Evolutionary conservation across 2,113 vertebrate species (phyloP), one percentile per base, ranked within the genome.

Genomic region (Rhipidura dahli): DNA sequence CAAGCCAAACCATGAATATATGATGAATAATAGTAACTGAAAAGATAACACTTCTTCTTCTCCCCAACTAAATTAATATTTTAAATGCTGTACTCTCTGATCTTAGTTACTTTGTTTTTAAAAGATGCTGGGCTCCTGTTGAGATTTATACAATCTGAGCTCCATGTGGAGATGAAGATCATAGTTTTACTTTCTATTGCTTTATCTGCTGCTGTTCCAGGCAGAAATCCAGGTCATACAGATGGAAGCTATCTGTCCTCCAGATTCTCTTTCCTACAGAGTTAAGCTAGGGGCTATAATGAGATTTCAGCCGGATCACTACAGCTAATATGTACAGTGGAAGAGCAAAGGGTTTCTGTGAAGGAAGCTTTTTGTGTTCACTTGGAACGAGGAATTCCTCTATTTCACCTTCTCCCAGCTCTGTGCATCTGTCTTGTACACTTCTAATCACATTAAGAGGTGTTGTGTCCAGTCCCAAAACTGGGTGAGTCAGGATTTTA

Each of bases 301-400:
- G 90, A 93, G 68, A 85, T 95, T 95, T 93, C 82, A 65, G 44
- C 61, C 83, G 49, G n/a, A 87, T 92, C 23, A 40, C 79, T 66
- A 10, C 1, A 5, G 53, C 23, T 79, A 45, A 54, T 37, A 33
- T 3, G 68, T 12, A 19, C 3, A 61, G n/a, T 15, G 37, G 39
- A 78, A 87, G 8, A 79, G 39, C 15, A 77, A 61, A 69, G 45
- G 22, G 53, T 56, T 68, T 79, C 66, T 56, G 50, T 31, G 8
- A 42, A 61, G 71, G 50, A 83, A 82, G 23, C 9, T 51, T 91
- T 70, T 31, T 44, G 11, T 71, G 49, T 71, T 24, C 73, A 40
- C 13, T 61, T 57, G 26, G 70, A 76, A 76, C 22, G 33, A 26
- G 9, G 56, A 87, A 60, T 87, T 83, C 37, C 35, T 86, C 51